Evolutionary conservation across 1,140 invertebrate genomes (phyloP), one percentile per base, ranked within the genome.

Genomic region (Choristoneura fumiferana): DNA sequence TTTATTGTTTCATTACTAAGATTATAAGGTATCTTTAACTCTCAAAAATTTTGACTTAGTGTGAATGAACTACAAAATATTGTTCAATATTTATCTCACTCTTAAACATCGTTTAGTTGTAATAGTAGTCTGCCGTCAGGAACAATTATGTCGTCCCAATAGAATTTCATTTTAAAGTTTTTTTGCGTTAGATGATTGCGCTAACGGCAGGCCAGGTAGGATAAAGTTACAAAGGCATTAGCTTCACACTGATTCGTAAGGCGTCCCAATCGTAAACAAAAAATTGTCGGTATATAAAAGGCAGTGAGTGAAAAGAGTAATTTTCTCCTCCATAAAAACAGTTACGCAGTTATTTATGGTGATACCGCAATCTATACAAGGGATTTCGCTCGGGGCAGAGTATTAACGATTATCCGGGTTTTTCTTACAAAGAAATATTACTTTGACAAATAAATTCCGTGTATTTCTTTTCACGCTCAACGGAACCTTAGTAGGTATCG

Each of bases 241-340:
- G 53, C 3, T 15, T 36, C 14, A 4, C 53, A 15, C 34, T 17
- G 57, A 63, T 65, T 60, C 59, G 58, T 58, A 54, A 56, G 35
- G 56, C 55, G 49, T 65, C 38, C 18, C 35, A 67, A 67, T 75
- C 63, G 71, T 72, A 76, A 74, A 78, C 62, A 76, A 72, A 77
- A 73, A 80, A 76, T 62, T 67, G 68, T 67, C 49, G 45, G 59
- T 72, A 71, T 67, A 80, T 73, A 74, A 72, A 79, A 69, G 69
- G 73, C 77, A 81, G 67, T 81, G 73, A 81, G 73, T 77, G 78
- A 84, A 77, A 81, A 84, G 78, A 77, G 81, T 80, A 84, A 84
- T 84, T 87, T 84, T 83, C 77, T 76, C 76, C 76, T 74, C 73
- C 74, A 86, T 83, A 83, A 83, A 84, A 87, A 80, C 73, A 81